These are phyloP conservation scores for Aphelenchoides fujianensis DNA, from an alignment of 1,140 invertebrate genomes.

Conservation along the genomic window DNA sequence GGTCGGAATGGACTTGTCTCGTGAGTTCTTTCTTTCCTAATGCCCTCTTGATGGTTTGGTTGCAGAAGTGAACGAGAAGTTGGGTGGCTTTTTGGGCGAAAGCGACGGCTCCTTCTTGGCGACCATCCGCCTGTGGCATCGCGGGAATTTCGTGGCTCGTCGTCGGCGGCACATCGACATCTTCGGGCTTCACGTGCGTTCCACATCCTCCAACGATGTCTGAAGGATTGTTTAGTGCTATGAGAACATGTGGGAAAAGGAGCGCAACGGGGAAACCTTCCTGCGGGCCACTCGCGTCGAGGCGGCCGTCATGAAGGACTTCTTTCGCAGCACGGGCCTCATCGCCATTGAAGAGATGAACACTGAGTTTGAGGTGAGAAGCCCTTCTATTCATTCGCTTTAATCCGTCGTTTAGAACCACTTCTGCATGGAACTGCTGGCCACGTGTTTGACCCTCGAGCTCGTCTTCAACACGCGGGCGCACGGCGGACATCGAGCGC, in stretches of 20 bases:
- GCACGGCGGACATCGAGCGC: neutral
- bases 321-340: neutral
- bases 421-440: neutral
- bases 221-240: neutral
- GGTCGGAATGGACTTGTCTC: slow-evolving; percentile 1
- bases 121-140: neutral
- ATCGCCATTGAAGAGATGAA: neutral
- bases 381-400: neutral
- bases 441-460: neutral
- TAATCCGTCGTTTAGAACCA: neutral
- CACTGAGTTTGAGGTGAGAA: neutral
- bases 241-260: neutral
- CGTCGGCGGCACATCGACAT: neutral
- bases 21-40: neutral
- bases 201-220: too few species aligned
- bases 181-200: slow-evolving; percentile 5
- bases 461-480: neutral
- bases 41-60: neutral
- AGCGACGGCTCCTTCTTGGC: neutral
- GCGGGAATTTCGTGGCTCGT: neutral
- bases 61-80: slow-evolving; percentile 1
- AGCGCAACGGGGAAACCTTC: neutral
- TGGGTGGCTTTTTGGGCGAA: neutral
- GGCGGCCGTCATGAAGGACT: neutral
- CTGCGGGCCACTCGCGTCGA: neutral